phyloP scores from a whole-genome alignment of 2,888 invertebrate species.

The Tachina grossa region DNA sequence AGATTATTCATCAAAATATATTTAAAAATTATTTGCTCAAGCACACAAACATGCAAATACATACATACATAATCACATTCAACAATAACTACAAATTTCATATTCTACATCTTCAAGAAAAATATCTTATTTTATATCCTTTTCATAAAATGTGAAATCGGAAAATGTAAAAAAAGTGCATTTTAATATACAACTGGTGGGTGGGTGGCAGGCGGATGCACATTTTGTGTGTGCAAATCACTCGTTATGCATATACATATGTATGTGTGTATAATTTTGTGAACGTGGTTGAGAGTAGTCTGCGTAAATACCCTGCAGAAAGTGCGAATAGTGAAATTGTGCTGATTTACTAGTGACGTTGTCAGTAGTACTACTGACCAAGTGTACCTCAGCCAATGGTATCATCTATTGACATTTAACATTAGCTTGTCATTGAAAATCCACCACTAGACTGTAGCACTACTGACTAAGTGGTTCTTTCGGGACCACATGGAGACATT shows the following conservation, averaged over 20 bases:
- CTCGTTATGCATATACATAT: not conserved
- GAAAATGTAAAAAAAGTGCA: constrained; percentile 27
- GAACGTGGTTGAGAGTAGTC: not conserved
- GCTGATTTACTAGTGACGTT: too few species aligned
- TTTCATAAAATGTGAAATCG: not conserved
- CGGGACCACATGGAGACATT: too few species aligned
- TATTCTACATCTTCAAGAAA: constrained; percentile 24
- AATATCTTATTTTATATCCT: constrained; percentile 13
- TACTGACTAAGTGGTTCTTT: too few species aligned
- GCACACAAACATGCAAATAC: constrained; percentile 9
- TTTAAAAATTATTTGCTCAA: constrained; percentile 18
- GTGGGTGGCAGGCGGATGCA: not conserved
- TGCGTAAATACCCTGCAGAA: too few species aligned
- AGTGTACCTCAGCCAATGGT: too few species aligned
- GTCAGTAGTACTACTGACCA: too few species aligned
- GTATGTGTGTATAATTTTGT: too few species aligned
- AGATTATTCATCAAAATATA: constrained; percentile 5
- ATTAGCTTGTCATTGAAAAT: too few species aligned
- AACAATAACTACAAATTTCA: constrained; percentile 30
- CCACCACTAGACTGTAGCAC: too few species aligned
- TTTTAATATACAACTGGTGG: not conserved
- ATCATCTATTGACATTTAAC: too few species aligned
- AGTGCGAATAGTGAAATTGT: too few species aligned
- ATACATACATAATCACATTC: not conserved
- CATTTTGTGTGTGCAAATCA: not conserved